phyloP scores from a whole-genome alignment of 2,113 vertebrate genomes.

The Panthera tigris region DNA sequence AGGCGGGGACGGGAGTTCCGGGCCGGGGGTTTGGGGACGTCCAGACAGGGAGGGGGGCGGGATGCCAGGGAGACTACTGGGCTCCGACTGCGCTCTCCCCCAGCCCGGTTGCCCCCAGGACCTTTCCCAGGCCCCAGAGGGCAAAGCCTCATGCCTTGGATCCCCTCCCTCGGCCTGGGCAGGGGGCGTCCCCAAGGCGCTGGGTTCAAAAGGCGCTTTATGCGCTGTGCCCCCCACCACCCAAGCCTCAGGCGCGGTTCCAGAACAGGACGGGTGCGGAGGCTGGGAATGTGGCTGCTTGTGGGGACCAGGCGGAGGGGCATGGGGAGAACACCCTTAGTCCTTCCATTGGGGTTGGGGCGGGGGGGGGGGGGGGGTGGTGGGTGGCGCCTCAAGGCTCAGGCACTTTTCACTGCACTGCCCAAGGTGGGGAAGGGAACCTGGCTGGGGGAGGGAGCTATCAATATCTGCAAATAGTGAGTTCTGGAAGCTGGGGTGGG shows the following conservation, averaged over 20 bases:
- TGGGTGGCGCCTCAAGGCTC: neutral
- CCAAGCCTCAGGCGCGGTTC: conserved; percentile 34
- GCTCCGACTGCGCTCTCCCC: conserved; percentile 45
- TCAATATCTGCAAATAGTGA: conserved; percentile 77
- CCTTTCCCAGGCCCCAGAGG: neutral
- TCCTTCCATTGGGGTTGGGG: neutral
- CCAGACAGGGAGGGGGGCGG: neutral
- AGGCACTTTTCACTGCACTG: conserved; percentile 42
- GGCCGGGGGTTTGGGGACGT: neutral
- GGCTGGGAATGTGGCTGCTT: neutral
- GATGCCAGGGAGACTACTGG: neutral
- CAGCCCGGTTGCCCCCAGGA: neutral
- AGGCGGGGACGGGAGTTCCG: neutral
- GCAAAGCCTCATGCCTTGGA: neutral
- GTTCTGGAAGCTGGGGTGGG: conserved; percentile 61
- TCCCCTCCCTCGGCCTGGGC: neutral
- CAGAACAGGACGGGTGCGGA: conserved; percentile 28
- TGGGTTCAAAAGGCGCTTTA: conserved; percentile 58
- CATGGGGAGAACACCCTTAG: neutral
- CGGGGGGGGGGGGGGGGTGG: neutral
- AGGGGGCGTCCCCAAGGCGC: conserved; percentile 4
- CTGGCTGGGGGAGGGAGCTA: conserved; percentile 67
- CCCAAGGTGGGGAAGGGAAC: conserved; percentile 57
- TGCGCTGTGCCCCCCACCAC: conserved; percentile 16
- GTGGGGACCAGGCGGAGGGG: conserved; percentile 14